Percentiles rank a stretch among this genome's conserved stretches.
phyloP scores from a whole-genome alignment of 35 echinoderm and acorn worm genomes.

The Anneissia japonica region DNA sequence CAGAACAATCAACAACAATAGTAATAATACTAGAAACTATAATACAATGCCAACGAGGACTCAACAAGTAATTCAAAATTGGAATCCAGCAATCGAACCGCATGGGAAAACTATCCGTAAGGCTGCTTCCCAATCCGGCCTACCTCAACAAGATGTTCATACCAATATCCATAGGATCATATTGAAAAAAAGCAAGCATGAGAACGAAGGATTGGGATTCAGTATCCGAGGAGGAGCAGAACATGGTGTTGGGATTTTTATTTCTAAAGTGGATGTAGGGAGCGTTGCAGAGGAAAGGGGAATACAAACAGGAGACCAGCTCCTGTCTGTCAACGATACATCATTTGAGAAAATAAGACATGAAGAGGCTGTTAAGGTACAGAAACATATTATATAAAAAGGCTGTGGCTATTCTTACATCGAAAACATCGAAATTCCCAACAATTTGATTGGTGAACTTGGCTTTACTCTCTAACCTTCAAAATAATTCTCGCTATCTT shows the following conservation, averaged over 20 bases:
- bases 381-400: too few relatives aligned
- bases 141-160: slow-evolving; percentile 40
- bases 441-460: too few relatives aligned
- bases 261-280: slow-evolving; percentile 72
- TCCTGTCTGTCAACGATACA: slow-evolving; percentile 69
- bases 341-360: slow-evolving; percentile 90
- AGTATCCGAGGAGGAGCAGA: slow-evolving; percentile 84
- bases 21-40: slow-evolving; percentile 2
- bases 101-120: slow-evolving; percentile 60
- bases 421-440: too few relatives aligned
- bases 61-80: not conserved
- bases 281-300: slow-evolving; percentile 67
- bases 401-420: too few relatives aligned
- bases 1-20: not conserved
- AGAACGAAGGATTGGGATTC: slow-evolving; percentile 53
- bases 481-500: too few relatives aligned
- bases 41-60: not conserved
- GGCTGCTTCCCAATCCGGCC: slow-evolving; percentile 12
- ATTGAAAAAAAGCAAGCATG: slow-evolving; percentile 44
- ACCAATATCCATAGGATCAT: slow-evolving; percentile 63
- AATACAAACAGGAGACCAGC: slow-evolving; percentile 70
- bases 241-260: slow-evolving; percentile 92
- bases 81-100: slow-evolving; percentile 38
- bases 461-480: too few relatives aligned
- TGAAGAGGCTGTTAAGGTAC: slow-evolving; percentile 88